Base-by-base conservation (phyloP, 1,140 invertebrate species). In the Brachionus sp. region DNA sequence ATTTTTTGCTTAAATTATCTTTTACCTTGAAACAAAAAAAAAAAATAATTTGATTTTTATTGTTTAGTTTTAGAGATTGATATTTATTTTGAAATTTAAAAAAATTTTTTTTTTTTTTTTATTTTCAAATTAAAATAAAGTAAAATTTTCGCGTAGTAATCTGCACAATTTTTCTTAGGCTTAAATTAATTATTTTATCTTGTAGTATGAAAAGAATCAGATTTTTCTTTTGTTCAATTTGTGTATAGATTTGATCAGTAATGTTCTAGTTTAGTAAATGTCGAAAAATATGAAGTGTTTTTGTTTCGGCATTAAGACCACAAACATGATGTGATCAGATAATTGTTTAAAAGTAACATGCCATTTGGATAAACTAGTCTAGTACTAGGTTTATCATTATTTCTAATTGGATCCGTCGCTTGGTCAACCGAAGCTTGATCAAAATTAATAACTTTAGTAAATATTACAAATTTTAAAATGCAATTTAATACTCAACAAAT, bases 401-500 rank as follows among this genome's bases (percentile, higher is more conserved):
- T 57, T 57, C 50, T 57, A 57, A 57, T 57, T 57, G 50, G 50
- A 57, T 57, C 50, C 50, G 50, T 57, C 50, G 50, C 50, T 57
- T 57, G 50, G 50, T 57, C 50, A 57, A 57, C 50, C 50, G 50
- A 57, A 57, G 50, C 50, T 57, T 57, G 50, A 57, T 66, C 64
- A 66, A 66, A 66, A 66, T 70, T 70, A 39, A 37, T 70, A 37
- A 70, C 66, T 70, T 70, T 70, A 37, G 66, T 37, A 70, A 70
- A 70, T 37, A 70, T 70, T 70, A 70, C 35, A 70, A 70, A 70
- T 37, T 39, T 19, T 16, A 16, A 70, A 70, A 70, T 33, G 66
- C 66, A 70, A 70, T 70, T 70, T 39, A 70, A 70, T 70, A 70
- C 66, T 70, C 66, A 70, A 70, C 66, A 70, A 70, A 70, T 70